Evolutionary conservation across 2,888 invertebrate species (phyloP), one percentile per base, ranked within the genome.

Genomic region (Diogma glabrata): DNA sequence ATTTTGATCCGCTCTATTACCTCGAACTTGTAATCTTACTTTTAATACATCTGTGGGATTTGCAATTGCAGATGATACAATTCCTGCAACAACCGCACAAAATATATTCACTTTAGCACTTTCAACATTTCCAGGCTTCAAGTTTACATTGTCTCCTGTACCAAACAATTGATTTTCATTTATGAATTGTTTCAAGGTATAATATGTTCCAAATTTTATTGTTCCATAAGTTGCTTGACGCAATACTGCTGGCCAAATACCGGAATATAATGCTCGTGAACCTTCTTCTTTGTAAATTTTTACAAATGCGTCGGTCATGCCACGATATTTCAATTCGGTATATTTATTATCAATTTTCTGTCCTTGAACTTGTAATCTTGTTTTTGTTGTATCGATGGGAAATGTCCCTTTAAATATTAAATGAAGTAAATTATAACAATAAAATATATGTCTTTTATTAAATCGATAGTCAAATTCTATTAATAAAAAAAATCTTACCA

Each of bases 11-110:
- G 68, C 62, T n/a, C 81, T 81, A 54, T 71, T 70, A 45, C 79
- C 79, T 53, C 69, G 69, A 9, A 77, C 69, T 77, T 94, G 94
- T 90, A 95, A 90, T 54, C 94, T 81, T 56, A 94, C 94, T 78
- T 95, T 95, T 26, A 95, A 77, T 45, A 95, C 93, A 73, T 95
- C 95, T 0, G 94, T 95, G 12, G 94, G 94, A 73, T 93, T 95
- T 50, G 94, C 94, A 60, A 94, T 87, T n/a, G 92, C 87, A 63
- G 90, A 90, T 49, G 92, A 90, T 28, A 92, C 76, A n/a, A 90
- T 87, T 10, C 94, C 69, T 0, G 68, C 67, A 20, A 63, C 60
- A 2, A 67, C 82, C 22, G 90, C 93, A 72, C 92, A 93, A 55
- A 81, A 71, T 17, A 92, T 80, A 72, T 88, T 82, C 9, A 79